Evolutionary conservation across 2,113 vertebrate species (phyloP).

Genomic region (Jacana jacana): DNA sequence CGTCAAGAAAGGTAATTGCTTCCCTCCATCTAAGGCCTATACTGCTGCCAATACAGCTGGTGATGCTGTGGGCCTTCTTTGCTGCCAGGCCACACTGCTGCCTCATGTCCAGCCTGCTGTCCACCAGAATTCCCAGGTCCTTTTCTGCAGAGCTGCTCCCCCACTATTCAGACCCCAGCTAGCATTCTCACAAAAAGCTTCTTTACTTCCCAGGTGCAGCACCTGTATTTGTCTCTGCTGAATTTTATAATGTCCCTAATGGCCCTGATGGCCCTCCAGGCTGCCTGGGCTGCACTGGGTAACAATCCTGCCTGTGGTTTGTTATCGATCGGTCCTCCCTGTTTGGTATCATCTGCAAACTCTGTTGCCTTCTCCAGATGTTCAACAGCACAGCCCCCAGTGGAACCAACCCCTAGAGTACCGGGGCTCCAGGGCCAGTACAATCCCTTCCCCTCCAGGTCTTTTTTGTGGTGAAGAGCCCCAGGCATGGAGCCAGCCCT

Average conservation of each 20-base stretch:
- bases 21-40: neutral
- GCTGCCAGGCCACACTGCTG: neutral
- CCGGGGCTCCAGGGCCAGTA: neutral
- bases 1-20: neutral
- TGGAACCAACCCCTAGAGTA: rapidly evolving
- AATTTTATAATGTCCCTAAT: neutral
- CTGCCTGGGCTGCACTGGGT: neutral
- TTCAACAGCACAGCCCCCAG: neutral
- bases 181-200: neutral
- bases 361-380: neutral
- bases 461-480: neutral
- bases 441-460: neutral
- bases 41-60: neutral
- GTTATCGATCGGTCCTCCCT: rapidly evolving
- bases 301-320: neutral
- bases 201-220: neutral
- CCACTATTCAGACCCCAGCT: neutral
- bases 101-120: neutral
- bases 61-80: neutral
- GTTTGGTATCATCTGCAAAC: neutral
- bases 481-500: neutral
- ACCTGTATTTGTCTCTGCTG: neutral
- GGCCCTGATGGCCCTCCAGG: neutral
- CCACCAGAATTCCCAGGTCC: neutral
- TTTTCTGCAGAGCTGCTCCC: neutral